phyloP scores from a whole-genome alignment of 2,888 invertebrate genomes.

The Cylloceria caligata region DNA sequence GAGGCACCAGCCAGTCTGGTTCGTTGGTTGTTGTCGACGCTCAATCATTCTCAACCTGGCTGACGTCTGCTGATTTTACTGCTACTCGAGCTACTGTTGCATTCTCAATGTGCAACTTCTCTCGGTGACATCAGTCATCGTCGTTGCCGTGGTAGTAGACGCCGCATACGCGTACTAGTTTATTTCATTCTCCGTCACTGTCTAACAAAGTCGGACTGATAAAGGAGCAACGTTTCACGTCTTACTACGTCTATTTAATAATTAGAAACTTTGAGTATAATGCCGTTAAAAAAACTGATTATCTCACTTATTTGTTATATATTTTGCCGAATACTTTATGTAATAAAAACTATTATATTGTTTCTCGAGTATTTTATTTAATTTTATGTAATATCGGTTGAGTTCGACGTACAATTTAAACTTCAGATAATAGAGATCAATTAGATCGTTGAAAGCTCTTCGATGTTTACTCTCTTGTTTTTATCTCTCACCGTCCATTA shows the following conservation, averaged over 20 bases:
- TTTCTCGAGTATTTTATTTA: too few species aligned
- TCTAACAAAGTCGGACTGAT: conserved; percentile 24
- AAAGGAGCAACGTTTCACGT: conserved; percentile 18
- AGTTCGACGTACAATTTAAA: too few species aligned
- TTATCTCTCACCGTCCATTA: background rate
- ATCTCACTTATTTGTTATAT: too few species aligned
- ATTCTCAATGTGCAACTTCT: conserved; percentile 21
- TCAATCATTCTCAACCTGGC: conserved; percentile 45
- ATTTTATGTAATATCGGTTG: too few species aligned
- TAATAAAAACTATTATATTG: too few species aligned
- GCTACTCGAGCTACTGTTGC: conserved; percentile 14
- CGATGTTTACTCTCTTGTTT: background rate
- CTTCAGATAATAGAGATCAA: background rate
- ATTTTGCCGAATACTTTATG: too few species aligned
- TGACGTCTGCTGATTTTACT: conserved; percentile 33
- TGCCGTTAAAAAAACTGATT: background rate
- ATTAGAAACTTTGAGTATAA: conserved; percentile 34
- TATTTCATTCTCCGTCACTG: conserved; percentile 13
- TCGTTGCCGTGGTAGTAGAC: background rate
- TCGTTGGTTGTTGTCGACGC: conserved; percentile 50
- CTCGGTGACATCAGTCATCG: conserved; percentile 21
- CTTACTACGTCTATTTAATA: background rate
- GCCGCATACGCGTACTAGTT: conserved; percentile 3
- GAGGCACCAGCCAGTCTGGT: conserved; percentile 31
- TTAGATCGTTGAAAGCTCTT: background rate